phyloP scores from a whole-genome alignment of 2,888 invertebrate genomes.

The Nipponacmea schrenckii region DNA sequence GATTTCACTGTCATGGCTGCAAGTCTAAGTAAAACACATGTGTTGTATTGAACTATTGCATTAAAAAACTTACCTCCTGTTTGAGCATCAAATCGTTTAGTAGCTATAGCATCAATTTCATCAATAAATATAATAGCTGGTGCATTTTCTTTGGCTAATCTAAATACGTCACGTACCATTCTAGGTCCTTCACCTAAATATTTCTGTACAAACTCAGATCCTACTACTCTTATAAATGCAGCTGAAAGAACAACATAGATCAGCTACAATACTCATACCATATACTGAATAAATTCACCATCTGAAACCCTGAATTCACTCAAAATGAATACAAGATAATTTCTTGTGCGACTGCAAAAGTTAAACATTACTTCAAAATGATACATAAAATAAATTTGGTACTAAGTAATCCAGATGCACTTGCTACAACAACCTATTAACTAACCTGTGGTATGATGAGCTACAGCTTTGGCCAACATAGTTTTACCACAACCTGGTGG shows the following conservation, averaged over 20 bases:
- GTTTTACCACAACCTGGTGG: slow-evolving; percentile 99
- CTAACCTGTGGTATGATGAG: slow-evolving; percentile 94
- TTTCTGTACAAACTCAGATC: slow-evolving; percentile 99
- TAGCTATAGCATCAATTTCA: slow-evolving; percentile 99
- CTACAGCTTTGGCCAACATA: slow-evolving; percentile 98
- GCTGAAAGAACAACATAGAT: slow-evolving; percentile 71
- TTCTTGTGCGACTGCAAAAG: too few species aligned
- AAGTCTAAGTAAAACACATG: too few species aligned
- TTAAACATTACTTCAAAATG: too few species aligned
- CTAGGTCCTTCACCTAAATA: slow-evolving; percentile 98
- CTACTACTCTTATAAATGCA: slow-evolving; percentile 97
- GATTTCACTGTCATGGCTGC: not conserved
- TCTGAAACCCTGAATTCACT: not conserved
- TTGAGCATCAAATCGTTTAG: slow-evolving; percentile 98
- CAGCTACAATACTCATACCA: not conserved
- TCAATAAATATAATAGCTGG: slow-evolving; percentile 99
- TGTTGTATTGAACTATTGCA: too few species aligned
- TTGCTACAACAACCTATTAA: not conserved
- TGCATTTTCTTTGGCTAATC: slow-evolving; percentile 98
- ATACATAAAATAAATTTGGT: too few species aligned
- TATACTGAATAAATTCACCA: not conserved
- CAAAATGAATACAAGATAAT: too few species aligned
- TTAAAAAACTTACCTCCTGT: slow-evolving; percentile 76
- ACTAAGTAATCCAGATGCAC: too few species aligned
- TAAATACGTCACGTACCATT: slow-evolving; percentile 99